Evolutionary conservation across 2,888 invertebrate genomes (phyloP).

Genomic region (Pyrocoelia pectoralis): DNA sequence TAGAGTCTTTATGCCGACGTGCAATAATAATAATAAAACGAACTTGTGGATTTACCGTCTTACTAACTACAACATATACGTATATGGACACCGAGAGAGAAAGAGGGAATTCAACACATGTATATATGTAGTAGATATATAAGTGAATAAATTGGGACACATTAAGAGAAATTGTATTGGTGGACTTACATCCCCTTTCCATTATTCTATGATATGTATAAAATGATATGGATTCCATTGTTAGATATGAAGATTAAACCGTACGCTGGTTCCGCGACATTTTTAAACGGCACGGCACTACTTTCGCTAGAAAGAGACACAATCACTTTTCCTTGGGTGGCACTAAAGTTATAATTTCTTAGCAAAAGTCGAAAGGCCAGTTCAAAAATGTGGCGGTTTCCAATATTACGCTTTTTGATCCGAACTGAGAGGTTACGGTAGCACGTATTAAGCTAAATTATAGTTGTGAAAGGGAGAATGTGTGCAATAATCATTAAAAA

Average conservation of each 20-base stretch:
- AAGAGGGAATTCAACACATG: conserved; percentile 21
- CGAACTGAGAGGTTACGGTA: conserved; percentile 30
- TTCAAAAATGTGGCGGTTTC: not conserved
- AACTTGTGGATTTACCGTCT: not conserved
- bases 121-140: conserved; percentile 11
- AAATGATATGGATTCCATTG: conserved; percentile 36
- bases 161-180: conserved; percentile 34
- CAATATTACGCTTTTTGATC: not conserved
- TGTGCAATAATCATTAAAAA: not conserved
- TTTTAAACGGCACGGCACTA: not conserved
- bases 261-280: not conserved
- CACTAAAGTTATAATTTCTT: not conserved
- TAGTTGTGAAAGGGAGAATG: not conserved
- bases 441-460: conserved; percentile 19
- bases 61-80: conserved; percentile 8
- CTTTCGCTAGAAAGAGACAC: conserved; percentile 50
- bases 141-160: conserved; percentile 28
- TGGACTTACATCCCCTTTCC: conserved; percentile 39
- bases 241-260: not conserved
- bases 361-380: not conserved
- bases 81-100: conserved; percentile 21
- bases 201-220: conserved; percentile 51
- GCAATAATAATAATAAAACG: conserved; percentile 7
- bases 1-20: conserved; percentile 30
- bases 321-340: conserved; percentile 46